A percentile compares a stretch with the other conserved stretches of the same genome.
phyloP scores from a whole-genome alignment of 2,797 vertebrate genomes.

The Acanthiza pusilla region DNA sequence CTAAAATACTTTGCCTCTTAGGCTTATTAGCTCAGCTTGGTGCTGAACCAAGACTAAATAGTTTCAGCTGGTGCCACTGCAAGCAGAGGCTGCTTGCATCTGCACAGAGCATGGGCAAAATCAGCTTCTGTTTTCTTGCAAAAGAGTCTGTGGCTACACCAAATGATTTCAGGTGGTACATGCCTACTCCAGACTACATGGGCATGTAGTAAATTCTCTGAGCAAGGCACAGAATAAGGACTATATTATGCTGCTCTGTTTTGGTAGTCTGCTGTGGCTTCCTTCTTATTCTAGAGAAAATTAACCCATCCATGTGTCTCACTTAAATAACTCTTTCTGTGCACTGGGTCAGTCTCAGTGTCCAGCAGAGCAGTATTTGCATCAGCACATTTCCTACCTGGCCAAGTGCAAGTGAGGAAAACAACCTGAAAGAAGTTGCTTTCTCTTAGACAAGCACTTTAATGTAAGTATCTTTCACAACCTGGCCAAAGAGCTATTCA shows the following conservation, averaged over 20 bases:
- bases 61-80: constrained; percentile 28
- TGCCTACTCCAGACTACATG: background rate
- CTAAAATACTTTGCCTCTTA: constrained; percentile 28
- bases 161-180: background rate
- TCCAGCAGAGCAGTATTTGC: background rate
- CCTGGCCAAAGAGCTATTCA: background rate
- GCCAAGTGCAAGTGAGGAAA: background rate
- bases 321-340: background rate
- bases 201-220: background rate
- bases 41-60: constrained; percentile 38
- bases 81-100: background rate
- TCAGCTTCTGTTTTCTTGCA: background rate
- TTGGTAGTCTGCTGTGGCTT: background rate
- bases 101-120: background rate
- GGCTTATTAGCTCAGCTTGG: constrained; percentile 47
- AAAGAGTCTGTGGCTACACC: background rate
- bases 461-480: background rate
- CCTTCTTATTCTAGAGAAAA: background rate
- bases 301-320: background rate
- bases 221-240: background rate
- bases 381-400: background rate
- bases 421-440: background rate
- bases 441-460: background rate
- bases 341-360: background rate
- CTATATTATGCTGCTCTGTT: background rate